Conservation (phyloP, 2,113 vertebrate genomes). For the Agapornis roseicollis region DNA sequence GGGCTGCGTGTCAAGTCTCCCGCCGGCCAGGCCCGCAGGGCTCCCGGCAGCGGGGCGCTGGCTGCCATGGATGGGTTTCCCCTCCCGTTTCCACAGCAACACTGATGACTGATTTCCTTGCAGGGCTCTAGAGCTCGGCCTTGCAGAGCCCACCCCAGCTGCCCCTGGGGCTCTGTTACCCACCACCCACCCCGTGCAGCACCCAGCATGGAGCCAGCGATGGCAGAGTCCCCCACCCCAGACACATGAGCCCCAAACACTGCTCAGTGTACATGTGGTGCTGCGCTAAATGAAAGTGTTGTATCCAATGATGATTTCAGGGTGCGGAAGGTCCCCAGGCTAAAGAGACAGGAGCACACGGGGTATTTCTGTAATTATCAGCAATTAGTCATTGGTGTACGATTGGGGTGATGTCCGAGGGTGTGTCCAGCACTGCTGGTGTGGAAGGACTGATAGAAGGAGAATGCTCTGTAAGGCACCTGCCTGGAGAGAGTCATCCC, state of each 20-base stretch:
- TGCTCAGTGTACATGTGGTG: rapidly evolving
- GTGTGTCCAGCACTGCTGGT: rapidly evolving
- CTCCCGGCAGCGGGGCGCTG: slow-evolving; percentile 16
- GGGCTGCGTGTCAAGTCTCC: not conserved
- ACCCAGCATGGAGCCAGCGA: not conserved
- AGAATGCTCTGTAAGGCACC: not conserved
- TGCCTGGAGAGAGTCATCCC: rapidly evolving
- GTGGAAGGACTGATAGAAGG: not conserved
- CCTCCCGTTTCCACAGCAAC: slow-evolving; percentile 79
- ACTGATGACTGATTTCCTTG: slow-evolving; percentile 77
- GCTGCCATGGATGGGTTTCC: slow-evolving; percentile 60
- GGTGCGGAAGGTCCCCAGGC: not conserved
- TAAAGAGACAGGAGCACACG: rapidly evolving
- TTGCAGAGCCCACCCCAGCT: not conserved
- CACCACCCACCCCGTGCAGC: not conserved
- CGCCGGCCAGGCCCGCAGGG: not conserved
- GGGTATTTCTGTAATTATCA: not conserved
- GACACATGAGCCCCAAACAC: rapidly evolving
- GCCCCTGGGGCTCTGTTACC: too few species aligned
- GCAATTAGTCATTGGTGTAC: not conserved
- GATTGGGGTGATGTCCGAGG: not conserved
- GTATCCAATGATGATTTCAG: rapidly evolving
- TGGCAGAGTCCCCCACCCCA: too few species aligned
- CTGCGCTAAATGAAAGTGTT: rapidly evolving
- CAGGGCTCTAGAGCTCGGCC: slow-evolving; percentile 37